These are phyloP conservation scores for Aphelocoma californica DNA, from an alignment of 2,797 vertebrate genomes.

Conservation along the genomic window DNA sequence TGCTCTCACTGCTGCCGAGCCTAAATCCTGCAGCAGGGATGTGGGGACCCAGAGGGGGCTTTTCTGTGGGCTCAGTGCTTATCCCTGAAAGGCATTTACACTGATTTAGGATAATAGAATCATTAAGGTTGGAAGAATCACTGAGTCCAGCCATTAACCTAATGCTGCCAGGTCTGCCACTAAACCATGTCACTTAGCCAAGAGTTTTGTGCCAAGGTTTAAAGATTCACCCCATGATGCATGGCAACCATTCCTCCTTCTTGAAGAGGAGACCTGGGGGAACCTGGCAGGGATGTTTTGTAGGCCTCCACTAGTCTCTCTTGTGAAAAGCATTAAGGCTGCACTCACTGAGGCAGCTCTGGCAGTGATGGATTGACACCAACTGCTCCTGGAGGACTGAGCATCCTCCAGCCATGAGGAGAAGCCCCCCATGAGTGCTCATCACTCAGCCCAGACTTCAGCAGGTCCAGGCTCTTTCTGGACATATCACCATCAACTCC, in stretches of 20 bases:
- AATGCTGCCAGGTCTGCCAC: background rate
- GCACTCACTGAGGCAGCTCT: accelerated
- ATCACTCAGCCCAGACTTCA: background rate
- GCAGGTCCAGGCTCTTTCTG: background rate
- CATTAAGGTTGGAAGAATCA: background rate
- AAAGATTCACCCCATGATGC: background rate
- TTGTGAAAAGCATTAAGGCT: background rate
- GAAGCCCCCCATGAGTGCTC: background rate
- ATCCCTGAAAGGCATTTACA: background rate
- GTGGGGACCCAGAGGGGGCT: accelerated
- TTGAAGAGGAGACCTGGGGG: background rate
- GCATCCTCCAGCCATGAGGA: accelerated
- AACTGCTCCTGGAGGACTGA: background rate
- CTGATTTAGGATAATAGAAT: background rate
- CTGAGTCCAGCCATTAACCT: accelerated
- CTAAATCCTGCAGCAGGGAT: background rate
- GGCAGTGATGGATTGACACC: background rate
- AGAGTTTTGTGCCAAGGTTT: background rate
- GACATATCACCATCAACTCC: accelerated
- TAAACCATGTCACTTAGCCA: background rate
- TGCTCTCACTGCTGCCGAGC: background rate
- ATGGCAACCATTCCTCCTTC: background rate
- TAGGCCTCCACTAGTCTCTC: background rate
- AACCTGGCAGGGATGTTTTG: background rate
- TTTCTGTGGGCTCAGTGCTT: background rate